phyloP scores from a whole-genome alignment of 2,113 vertebrate species.

The Spermophilus dauricus region DNA sequence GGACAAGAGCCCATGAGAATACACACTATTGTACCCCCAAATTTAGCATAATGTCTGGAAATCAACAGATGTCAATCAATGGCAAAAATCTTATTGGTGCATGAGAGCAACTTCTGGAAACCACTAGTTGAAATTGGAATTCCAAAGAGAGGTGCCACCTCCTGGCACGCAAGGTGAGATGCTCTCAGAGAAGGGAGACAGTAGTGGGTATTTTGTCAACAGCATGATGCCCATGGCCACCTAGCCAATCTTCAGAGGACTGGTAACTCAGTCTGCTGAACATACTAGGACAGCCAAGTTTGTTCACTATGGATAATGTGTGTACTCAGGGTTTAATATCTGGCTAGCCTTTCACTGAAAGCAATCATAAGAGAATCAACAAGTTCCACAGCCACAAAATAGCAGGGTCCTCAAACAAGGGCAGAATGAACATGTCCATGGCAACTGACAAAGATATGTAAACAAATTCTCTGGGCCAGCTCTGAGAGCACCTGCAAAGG shows the following conservation, averaged over 20 bases:
- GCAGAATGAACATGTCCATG: not conserved
- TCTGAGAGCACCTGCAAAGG: not conserved
- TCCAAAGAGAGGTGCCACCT: conserved; percentile 28
- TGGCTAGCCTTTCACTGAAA: not conserved
- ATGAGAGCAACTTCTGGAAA: not conserved
- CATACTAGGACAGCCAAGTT: not conserved
- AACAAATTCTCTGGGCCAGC: too few species aligned
- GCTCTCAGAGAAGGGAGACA: conserved; percentile 25
- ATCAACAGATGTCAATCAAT: not conserved
- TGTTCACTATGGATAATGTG: not conserved
- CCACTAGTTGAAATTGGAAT: not conserved
- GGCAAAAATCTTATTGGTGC: not conserved
- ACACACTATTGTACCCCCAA: not conserved
- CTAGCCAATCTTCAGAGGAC: not conserved
- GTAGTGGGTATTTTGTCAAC: not conserved
- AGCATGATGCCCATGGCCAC: not conserved
- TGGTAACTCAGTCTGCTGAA: not conserved
- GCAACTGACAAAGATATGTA: not conserved
- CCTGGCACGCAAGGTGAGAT: conserved; percentile 27
- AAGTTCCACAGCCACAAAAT: not conserved
- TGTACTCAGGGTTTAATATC: not conserved
- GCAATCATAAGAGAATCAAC: not conserved
- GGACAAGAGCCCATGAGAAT: not conserved
- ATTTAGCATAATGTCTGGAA: conserved; percentile 34
- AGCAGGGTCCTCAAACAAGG: not conserved